These are phyloP conservation scores for Drosophila antonietae DNA, from an alignment of 2,888 invertebrate genomes.

Conservation along the genomic window DNA sequence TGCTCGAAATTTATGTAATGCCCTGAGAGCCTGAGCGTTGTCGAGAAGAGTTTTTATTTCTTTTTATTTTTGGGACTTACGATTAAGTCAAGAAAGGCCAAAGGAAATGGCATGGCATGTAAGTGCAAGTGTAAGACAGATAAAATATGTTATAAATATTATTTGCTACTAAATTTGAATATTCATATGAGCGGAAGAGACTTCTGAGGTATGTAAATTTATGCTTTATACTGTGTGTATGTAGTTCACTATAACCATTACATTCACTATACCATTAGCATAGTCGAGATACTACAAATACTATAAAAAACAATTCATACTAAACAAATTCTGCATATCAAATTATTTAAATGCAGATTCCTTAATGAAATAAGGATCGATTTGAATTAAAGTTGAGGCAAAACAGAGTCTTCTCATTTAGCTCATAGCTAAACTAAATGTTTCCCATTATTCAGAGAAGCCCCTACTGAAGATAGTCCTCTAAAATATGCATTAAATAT, in stretches of 20 bases:
- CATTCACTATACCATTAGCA: too few relatives aligned
- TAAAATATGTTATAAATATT: neutral
- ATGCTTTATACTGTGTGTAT: neutral
- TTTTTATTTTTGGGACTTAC: slow-evolving; percentile 15
- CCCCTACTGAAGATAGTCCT: too few relatives aligned
- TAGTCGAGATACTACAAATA: too few relatives aligned
- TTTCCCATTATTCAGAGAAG: too few relatives aligned
- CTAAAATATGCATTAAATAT: too few relatives aligned
- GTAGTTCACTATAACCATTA: neutral
- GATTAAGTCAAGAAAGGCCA: slow-evolving; percentile 16
- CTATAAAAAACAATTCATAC: too few relatives aligned
- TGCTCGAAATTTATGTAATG: slow-evolving; percentile 18
- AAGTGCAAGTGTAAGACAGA: slow-evolving; percentile 34
- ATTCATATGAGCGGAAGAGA: neutral
- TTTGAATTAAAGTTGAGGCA: too few relatives aligned
- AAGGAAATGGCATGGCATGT: slow-evolving; percentile 51
- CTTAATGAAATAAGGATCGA: too few relatives aligned
- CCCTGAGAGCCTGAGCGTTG: neutral
- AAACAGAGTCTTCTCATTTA: too few relatives aligned
- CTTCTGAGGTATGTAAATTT: neutral
- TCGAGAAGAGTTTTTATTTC: neutral
- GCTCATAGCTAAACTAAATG: too few relatives aligned
- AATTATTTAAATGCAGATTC: too few relatives aligned
- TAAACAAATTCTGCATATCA: too few relatives aligned
- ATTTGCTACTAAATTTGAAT: neutral